phyloP scores from a whole-genome alignment of 2,888 invertebrate genomes.

The Eustalomyia histrio region DNA sequence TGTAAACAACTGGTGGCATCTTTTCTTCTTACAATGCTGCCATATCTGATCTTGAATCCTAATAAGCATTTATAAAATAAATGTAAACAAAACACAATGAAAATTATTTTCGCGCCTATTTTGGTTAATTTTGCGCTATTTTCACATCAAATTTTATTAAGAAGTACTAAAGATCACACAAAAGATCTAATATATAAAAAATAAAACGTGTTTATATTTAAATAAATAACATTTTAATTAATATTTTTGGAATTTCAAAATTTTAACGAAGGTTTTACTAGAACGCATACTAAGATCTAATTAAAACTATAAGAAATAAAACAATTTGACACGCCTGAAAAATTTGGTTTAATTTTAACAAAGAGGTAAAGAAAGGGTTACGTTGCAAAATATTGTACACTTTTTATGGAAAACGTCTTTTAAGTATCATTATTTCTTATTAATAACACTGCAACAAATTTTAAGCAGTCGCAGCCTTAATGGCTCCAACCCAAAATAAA shows the following conservation, averaged over 20 bases:
- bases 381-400: no score
- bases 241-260: not conserved
- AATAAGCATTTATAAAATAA: slow-evolving; percentile 37
- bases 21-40: slow-evolving; percentile 7
- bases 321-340: slow-evolving; percentile 26
- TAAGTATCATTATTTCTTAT: no score
- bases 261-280: not conserved
- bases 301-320: not conserved
- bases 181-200: not conserved
- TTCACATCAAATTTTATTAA: slow-evolving; percentile 14
- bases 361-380: not conserved
- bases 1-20: not conserved
- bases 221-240: slow-evolving; percentile 10
- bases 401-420: no score
- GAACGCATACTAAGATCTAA: not conserved
- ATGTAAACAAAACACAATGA: slow-evolving; percentile 54
- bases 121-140: slow-evolving; percentile 53
- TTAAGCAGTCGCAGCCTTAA: no score
- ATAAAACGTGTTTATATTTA: not conserved
- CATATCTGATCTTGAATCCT: slow-evolving; percentile 17
- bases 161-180: slow-evolving; percentile 9
- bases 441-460: no score
- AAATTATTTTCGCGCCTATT: slow-evolving; percentile 47
- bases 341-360: slow-evolving; percentile 1
- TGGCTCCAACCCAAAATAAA: no score